These are phyloP conservation scores for Ophthalmolycus amberensis DNA, from an alignment of 2,113 vertebrate genomes.

Conservation along the genomic window DNA sequence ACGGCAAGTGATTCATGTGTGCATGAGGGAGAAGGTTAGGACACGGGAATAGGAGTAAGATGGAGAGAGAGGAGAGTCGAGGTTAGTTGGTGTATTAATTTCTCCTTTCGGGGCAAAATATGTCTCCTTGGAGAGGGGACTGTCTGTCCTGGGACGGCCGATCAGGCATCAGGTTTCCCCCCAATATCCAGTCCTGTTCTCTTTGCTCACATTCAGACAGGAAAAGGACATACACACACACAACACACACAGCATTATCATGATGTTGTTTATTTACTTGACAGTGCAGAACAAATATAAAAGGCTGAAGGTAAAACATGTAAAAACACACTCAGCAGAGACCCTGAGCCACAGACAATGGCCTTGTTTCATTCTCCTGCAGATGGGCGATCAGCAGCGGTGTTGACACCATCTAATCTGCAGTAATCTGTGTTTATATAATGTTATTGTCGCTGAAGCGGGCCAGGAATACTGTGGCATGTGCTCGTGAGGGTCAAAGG, in stretches of 20 bases:
- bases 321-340: constrained; percentile 5
- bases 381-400: constrained; percentile 36
- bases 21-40: constrained; percentile 17
- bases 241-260: background rate
- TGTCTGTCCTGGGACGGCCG: constrained; percentile 76
- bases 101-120: constrained; percentile 83
- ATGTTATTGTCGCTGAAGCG: constrained; percentile 54
- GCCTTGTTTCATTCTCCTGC: constrained; percentile 27
- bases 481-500: constrained; percentile 41
- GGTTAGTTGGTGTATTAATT: constrained; percentile 81
- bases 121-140: constrained; percentile 65
- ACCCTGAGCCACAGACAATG: constrained; percentile 18
- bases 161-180: constrained; percentile 74
- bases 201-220: constrained; percentile 55
- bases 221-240: constrained; percentile 25
- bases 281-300: constrained; percentile 27
- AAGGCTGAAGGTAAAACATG: constrained; percentile 41
- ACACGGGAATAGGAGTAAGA: constrained; percentile 26
- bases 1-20: constrained; percentile 17
- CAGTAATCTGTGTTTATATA: constrained; percentile 76
- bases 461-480: constrained; percentile 56
- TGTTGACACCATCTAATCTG: constrained; percentile 61
- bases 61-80: constrained; percentile 51
- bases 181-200: constrained; percentile 49
- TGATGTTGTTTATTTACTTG: constrained; percentile 42